Base-by-base conservation (phyloP, 2,888 invertebrate species). In the Andrena praecox region DNA sequence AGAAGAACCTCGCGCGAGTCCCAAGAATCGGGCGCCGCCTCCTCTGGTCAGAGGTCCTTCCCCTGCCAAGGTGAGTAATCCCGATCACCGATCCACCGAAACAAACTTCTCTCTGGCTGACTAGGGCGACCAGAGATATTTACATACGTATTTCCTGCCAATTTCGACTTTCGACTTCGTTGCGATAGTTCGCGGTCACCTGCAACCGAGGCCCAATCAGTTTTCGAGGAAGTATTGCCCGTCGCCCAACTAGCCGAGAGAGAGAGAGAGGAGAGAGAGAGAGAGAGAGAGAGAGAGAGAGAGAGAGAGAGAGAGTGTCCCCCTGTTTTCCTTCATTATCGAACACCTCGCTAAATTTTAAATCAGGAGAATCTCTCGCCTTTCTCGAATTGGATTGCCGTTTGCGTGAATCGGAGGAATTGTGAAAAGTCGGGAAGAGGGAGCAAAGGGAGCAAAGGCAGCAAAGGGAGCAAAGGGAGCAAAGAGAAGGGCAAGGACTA, bases 1-100 rank as follows among this genome's bases (percentile, higher is more conserved):
- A 92, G 95, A 95, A 86, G 91, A 93, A 83, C 92, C 93, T 85
- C 94, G 94, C 77, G 92, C 94, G 91, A 94, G 94, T 94, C 93
- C 92, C 42, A 93, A 92, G 89, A 93, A 93, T 90, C 92, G 92
- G 84, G 95, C 95, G 94, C 95, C 92, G 86, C 93, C 95, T 94
- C 95, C 95, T 91, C 90, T 93, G 79, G 93, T 93, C 42, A 89
- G 93, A 87, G 93, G 93, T 79, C 92, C 93, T 71, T 93, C 93
- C 79, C 93, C 93, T 70, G 93, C 93, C 69, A 93, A 93, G 92
- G 93, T 93, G 80, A 89, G 88, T 87, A 63, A 84, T 85, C 60
- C 20, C 66, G 2, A 10, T 33, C 29, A n/a, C 35, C 42, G 35
- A 35, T 35, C 3, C 12, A 3, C 3, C 42, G 42, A 12, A 4